Conservation (phyloP, 2,113 vertebrate genomes). For the Sisor rabdophorus region DNA sequence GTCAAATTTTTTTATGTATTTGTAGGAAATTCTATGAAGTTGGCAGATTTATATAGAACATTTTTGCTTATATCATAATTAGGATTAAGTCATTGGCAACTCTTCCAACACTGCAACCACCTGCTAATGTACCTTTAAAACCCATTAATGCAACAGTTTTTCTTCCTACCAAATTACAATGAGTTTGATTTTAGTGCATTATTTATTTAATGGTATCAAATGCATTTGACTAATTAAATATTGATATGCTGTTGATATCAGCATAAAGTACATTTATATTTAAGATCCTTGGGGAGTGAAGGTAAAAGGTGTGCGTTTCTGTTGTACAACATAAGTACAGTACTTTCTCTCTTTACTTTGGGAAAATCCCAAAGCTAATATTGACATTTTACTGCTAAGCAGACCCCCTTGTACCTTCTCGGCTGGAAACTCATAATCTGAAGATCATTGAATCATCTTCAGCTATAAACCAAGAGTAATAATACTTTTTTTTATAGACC, state of each 20-base stretch:
- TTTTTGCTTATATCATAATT: too few relatives aligned
- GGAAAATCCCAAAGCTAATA: slow-evolving; percentile 49
- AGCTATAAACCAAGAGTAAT: slow-evolving; percentile 51
- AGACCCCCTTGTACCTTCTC: slow-evolving; percentile 34
- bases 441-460: slow-evolving; percentile 51
- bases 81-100: too few relatives aligned
- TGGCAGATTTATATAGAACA: slow-evolving; percentile 23
- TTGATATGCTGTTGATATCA: slow-evolving; percentile 9
- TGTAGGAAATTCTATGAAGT: slow-evolving; percentile 26
- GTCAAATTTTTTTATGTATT: neutral
- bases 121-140: neutral
- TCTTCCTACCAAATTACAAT: neutral
- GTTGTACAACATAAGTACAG: slow-evolving; percentile 33
- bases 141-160: neutral
- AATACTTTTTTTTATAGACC: slow-evolving; percentile 53
- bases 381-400: slow-evolving; percentile 53
- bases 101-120: too few relatives aligned
- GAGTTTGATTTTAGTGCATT: neutral
- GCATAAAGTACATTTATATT: slow-evolving; percentile 38
- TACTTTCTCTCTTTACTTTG: slow-evolving; percentile 30
- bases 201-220: neutral
- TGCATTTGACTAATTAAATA: neutral
- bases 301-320: slow-evolving; percentile 24
- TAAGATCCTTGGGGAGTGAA: slow-evolving; percentile 18
- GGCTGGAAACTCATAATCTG: slow-evolving; percentile 45